Conservation (phyloP, 2,113 vertebrate genomes). For the Pipa parva region DNA sequence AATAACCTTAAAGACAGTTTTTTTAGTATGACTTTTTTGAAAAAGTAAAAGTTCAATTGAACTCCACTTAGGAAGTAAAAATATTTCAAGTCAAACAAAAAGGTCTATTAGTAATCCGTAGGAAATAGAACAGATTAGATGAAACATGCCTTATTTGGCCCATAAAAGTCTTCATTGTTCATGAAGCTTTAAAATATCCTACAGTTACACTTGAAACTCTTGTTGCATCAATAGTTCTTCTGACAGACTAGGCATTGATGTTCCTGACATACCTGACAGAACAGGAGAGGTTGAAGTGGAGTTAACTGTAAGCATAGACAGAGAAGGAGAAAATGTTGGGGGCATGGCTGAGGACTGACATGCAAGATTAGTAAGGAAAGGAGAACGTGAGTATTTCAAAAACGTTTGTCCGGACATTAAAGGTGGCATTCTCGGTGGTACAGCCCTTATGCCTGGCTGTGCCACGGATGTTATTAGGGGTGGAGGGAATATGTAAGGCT, state of each 20-base stretch:
- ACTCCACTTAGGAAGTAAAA: constrained; percentile 27
- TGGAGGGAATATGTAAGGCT: constrained; percentile 71
- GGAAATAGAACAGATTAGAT: constrained; percentile 32
- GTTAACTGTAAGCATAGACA: constrained; percentile 71
- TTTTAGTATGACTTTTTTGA: too few species aligned
- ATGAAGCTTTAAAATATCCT: constrained; percentile 30
- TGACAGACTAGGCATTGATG: constrained; percentile 49
- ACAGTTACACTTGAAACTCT: constrained; percentile 67
- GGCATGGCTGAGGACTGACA: constrained; percentile 69
- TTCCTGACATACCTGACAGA: constrained; percentile 57
- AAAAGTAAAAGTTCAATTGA: too few species aligned
- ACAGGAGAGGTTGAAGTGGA: constrained; percentile 69
- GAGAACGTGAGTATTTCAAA: constrained; percentile 62
- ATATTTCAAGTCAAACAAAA: constrained; percentile 18
- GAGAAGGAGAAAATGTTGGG: constrained; percentile 76
- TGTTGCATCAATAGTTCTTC: constrained; percentile 62
- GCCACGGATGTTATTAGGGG: constrained; percentile 84
- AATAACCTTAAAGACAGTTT: too few species aligned
- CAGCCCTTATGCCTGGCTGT: constrained; percentile 77
- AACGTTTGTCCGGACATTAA: constrained; percentile 52
- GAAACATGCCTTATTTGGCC: constrained; percentile 30
- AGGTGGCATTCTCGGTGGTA: constrained; percentile 71
- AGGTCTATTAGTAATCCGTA: constrained; percentile 6
- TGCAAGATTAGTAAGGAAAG: constrained; percentile 57
- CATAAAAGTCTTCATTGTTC: constrained; percentile 10